Evolutionary conservation across 2,797 vertebrate genomes (phyloP).

Genomic region (Lemur catta): DNA sequence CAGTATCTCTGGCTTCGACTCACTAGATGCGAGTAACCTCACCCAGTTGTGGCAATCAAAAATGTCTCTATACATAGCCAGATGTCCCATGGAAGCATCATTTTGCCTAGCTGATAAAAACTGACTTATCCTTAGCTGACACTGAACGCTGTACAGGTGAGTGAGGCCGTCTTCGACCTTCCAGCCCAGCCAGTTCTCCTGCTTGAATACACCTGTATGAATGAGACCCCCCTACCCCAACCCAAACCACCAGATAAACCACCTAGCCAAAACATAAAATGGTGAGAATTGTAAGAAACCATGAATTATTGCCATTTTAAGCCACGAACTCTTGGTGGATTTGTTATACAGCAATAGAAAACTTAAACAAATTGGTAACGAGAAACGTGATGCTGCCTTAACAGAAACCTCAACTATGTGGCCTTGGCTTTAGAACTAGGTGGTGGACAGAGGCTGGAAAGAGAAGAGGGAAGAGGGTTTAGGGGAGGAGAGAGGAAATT

Average conservation of each 20-base stretch:
- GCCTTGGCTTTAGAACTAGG: not conserved
- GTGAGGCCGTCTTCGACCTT: not conserved
- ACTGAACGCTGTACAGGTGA: not conserved
- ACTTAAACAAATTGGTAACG: constrained; percentile 8
- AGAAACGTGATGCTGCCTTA: not conserved
- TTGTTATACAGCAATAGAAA: not conserved
- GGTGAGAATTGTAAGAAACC: not conserved
- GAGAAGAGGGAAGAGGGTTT: not conserved
- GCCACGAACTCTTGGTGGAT: not conserved
- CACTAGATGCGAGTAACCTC: not conserved
- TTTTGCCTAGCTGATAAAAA: not conserved
- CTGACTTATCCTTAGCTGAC: not conserved
- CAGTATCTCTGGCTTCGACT: not conserved
- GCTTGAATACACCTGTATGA: not conserved
- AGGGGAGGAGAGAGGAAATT: not conserved
- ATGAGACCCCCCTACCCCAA: not conserved
- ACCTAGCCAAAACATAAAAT: not conserved
- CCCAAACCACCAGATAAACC: not conserved
- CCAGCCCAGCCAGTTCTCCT: not conserved
- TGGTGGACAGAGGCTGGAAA: not conserved
- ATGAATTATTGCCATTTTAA: not conserved
- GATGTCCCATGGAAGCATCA: not conserved
- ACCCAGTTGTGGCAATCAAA: not conserved
- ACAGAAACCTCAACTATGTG: not conserved
- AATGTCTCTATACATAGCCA: not conserved